These are phyloP conservation scores for Megaceryle alcyon DNA, from an alignment of 2,797 vertebrate genomes.

Conservation along the genomic window DNA sequence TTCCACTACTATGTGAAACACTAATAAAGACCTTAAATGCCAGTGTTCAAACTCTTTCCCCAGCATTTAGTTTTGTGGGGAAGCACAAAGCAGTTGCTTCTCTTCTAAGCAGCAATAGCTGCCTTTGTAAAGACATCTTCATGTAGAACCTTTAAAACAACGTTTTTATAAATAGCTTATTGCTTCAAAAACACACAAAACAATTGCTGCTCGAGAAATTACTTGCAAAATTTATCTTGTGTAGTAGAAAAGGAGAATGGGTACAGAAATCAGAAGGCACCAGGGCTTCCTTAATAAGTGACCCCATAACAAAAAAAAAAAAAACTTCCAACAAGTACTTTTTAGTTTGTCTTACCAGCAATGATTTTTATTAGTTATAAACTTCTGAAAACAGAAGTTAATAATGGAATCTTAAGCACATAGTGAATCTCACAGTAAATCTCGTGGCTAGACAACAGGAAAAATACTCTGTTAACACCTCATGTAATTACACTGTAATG, in stretches of 20 bases:
- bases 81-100: neutral
- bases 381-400: conserved; percentile 17
- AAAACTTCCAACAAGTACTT: neutral
- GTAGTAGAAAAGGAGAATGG: neutral
- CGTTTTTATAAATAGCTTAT: neutral
- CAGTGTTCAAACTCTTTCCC: neutral
- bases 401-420: conserved; percentile 21
- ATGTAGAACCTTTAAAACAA: neutral
- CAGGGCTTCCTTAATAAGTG: neutral
- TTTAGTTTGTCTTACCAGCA: neutral
- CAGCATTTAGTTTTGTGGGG: neutral
- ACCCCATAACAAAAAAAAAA: neutral
- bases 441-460: conserved; percentile 56
- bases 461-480: conserved; percentile 25
- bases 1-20: neutral
- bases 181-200: neutral
- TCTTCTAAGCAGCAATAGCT: neutral
- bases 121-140: neutral
- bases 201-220: neutral
- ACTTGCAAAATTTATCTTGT: neutral
- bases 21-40: accelerated
- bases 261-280: neutral
- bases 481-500: neutral
- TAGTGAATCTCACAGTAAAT: conserved; percentile 27
- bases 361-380: conserved; percentile 21